Evolutionary conservation across 2,113 vertebrate species (phyloP).

Genomic region (Coptodon rendalli): DNA sequence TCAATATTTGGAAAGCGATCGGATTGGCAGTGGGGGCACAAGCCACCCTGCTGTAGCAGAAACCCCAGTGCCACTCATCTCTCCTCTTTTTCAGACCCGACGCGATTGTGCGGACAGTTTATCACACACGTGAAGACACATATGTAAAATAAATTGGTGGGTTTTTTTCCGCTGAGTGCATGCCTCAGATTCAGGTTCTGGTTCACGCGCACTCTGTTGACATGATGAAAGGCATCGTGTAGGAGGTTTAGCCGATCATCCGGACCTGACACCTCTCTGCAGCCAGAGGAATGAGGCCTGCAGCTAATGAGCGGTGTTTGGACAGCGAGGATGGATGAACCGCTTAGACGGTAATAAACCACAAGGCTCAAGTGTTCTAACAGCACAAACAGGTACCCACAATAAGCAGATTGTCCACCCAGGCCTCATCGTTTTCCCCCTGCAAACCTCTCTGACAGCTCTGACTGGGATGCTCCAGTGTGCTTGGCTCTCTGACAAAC

Average conservation of each 20-base stretch:
- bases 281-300: conserved; percentile 51
- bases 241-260: conserved; percentile 11
- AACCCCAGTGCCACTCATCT: not conserved
- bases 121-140: not conserved
- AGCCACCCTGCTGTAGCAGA: not conserved
- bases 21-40: not conserved
- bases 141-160: not conserved
- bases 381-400: conserved; percentile 29
- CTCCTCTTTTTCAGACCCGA: conserved; percentile 12
- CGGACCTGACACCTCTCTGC: conserved; percentile 16
- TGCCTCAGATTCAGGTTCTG: not conserved
- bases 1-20: conserved; percentile 29
- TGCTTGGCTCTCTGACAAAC: conserved; percentile 24
- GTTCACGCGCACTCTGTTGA: not conserved
- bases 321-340: conserved; percentile 27
- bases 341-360: conserved; percentile 22
- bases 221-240: not conserved
- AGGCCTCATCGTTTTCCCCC: conserved; percentile 6
- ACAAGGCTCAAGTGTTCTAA: conserved; percentile 27
- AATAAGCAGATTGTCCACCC: conserved; percentile 35
- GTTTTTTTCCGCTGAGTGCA: not conserved
- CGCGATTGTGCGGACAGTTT: not conserved
- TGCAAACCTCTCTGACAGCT: not conserved
- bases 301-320: conserved; percentile 37
- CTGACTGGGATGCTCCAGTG: not conserved